Conservation (phyloP, 1,140 invertebrate genomes). For the Bombus soroeensis region DNA sequence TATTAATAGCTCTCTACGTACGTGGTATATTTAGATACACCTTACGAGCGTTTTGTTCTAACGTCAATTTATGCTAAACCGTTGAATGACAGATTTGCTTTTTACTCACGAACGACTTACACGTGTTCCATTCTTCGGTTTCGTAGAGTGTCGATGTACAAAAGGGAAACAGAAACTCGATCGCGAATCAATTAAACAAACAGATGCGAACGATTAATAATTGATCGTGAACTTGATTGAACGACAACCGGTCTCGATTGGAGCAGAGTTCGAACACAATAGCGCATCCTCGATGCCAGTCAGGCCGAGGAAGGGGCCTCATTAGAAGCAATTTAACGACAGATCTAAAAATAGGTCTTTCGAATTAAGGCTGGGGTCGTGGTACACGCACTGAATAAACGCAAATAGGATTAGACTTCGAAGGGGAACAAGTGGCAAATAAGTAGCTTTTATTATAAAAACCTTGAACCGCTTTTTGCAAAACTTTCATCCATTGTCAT, state of each 20-base stretch:
- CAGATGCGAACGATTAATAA: conserved; percentile 26
- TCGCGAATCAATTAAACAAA: not conserved
- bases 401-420: conserved; percentile 45
- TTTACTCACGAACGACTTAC: not conserved
- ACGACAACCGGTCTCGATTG: conserved; percentile 9
- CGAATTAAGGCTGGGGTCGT: conserved; percentile 64
- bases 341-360: conserved; percentile 73
- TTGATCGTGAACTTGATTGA: conserved; percentile 35
- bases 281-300: conserved; percentile 24
- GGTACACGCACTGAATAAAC: conserved; percentile 44
- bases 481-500: not conserved
- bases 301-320: conserved; percentile 42
- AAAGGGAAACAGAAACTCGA: not conserved
- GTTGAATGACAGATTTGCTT: not conserved
- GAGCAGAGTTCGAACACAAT: conserved; percentile 39
- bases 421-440: conserved; percentile 36
- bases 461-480: conserved; percentile 23
- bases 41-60: not conserved
- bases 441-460: conserved; percentile 27
- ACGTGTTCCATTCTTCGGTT: not conserved
- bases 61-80: not conserved
- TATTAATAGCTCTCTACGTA: not conserved
- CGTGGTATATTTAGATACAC: not conserved
- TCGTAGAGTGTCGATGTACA: not conserved
- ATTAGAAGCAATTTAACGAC: conserved; percentile 73